Base-by-base conservation (phyloP, 2,888 invertebrate species). In the Lepetodrilus schrolli region DNA sequence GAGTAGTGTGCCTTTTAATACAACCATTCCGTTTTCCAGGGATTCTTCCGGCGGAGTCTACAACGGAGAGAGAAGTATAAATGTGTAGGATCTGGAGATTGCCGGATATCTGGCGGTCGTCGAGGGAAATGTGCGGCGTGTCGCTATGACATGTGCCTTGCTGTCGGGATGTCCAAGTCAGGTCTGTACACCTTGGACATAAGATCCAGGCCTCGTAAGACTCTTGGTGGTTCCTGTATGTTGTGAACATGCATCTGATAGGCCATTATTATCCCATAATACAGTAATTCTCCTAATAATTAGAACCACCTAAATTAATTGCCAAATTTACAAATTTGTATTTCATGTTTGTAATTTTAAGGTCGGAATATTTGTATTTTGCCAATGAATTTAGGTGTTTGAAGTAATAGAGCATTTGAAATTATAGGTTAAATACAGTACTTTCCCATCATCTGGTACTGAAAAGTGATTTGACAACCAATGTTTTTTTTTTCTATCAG, bases 121-220 rank as follows among this genome's bases (percentile, higher is more conserved):
- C 72, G 89, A 66, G 88, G 85, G 70, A 82, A 81, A 26, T 90
- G 90, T 77, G 83, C 88, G 0, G 75, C 80, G 49, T 90, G 90
- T 74, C 77, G 90, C 21, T 88, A 85, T 74, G 79, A 84, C 50
- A 89, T 86, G 71, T 90, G 90, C 77, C 74, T 88, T 4, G 70
- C 73, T 21, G 83, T 87, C 7, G 90, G 90, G 30, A 90, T 90
- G 90, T 88, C 89, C 20, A 88, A 88, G 81, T 82, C 86, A 72
- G 90, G 90, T 89, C 74, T n/a, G n/a, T n/a, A n/a, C n/a, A n/a
- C n/a, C n/a, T n/a, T n/a, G n/a, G n/a, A n/a, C n/a, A n/a, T n/a
- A n/a, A n/a, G n/a, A n/a, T n/a, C n/a, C n/a, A n/a, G n/a, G n/a
- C n/a, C n/a, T n/a, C n/a, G n/a, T n/a, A n/a, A n/a, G n/a, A n/a